Evolutionary conservation across 2,113 vertebrate species (phyloP), one percentile per base, ranked within the genome.

Genomic region (Abramis brama): DNA sequence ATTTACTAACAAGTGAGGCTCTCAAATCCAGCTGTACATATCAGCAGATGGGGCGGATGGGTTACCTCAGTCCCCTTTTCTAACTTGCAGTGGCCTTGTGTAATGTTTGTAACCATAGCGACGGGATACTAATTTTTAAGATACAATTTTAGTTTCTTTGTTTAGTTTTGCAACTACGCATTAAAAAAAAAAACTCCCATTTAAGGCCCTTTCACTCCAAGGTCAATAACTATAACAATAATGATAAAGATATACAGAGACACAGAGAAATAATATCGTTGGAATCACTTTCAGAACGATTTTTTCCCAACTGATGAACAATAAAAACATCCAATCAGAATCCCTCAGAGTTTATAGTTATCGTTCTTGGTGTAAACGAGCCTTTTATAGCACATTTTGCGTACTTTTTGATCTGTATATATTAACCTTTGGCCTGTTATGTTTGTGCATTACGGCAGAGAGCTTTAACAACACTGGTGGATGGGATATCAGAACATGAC

Each of bases 401-500:
- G 2, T 55, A 30, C 6, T 45, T 62, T 25, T 5, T 3, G 12
- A 39, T 76, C n/a, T 79, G 11, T 62, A 6, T 17, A 52, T 27
- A 5, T 62, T 59, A 79, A 60, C 36, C 36, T 27, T 80, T 80
- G 5, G 19, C 76, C 10, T 52, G 17, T 17, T 39, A 27, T 52
- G 17, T 79, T 71, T 62, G n/a, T 47, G 10, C 17, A 7, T 55
- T 66, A 10, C 1, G 13, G n/a, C 30, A 66, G 23, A 76, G 17
- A 47, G 6, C 47, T 25, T 33, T 9, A 66, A 68, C 21, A 52
- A 83, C 25, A 23, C 3, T 77, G 33, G 30, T 68, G 45, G 5
- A 68, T 5, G 25, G 59, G n/a, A 19, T 79, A 66, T 73, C 33
- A 60, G 50, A 80, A 73, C 84, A 62, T 74, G 79, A 88, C 83